Percentiles rank a stretch among this genome's conserved stretches.
Evolutionary conservation across 92 coral and sea anemone genomes (phyloP).

Genomic region (Porites lobata): DNA sequence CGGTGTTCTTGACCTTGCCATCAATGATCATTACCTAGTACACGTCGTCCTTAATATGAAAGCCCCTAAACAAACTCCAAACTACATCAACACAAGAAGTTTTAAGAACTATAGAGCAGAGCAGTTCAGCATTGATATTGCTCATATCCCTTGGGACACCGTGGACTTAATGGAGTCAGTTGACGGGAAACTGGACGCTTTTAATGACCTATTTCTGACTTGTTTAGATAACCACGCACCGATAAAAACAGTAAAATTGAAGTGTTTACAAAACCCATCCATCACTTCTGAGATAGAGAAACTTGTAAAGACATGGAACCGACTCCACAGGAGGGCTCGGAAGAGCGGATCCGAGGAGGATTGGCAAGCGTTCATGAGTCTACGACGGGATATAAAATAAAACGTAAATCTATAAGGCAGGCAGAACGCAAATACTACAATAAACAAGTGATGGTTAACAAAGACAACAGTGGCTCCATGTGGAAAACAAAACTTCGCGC

Average conservation of each 20-base stretch:
- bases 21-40: conserved; percentile 67
- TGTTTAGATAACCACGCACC: conserved; percentile 52
- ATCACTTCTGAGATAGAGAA: conserved; percentile 42
- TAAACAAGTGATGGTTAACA: no score
- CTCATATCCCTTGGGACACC: no score
- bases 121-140: not conserved
- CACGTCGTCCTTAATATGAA: conserved; percentile 48
- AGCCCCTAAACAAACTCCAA: conserved; percentile 30
- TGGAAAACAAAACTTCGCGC: no score
- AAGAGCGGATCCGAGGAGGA: no score
- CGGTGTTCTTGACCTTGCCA: conserved; percentile 46
- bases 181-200: conserved; percentile 53
- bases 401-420: no score
- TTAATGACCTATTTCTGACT: conserved; percentile 46
- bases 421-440: no score
- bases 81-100: conserved; percentile 17
- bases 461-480: no score
- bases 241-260: conserved; percentile 57
- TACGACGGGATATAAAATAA: no score
- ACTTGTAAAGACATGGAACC: conserved; percentile 8
- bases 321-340: conserved; percentile 46
- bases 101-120: conserved; percentile 36
- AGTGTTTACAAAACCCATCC: conserved; percentile 61
- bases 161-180: conserved; percentile 41
- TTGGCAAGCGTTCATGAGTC: no score